Conservation (phyloP, 2,797 vertebrate genomes). For the Clangula hyemalis region DNA sequence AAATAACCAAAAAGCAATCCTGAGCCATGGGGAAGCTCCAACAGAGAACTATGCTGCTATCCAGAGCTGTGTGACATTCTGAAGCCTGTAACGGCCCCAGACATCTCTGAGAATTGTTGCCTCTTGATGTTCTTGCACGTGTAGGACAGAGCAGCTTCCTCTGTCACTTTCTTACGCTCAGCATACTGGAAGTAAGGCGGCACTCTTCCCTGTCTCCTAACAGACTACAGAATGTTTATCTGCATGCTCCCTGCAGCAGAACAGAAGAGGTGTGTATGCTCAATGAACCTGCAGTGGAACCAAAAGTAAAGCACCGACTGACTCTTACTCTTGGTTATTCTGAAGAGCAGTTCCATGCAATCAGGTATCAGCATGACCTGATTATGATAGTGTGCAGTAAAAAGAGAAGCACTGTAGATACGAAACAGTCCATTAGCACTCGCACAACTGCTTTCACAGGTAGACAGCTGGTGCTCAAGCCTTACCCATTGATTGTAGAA, state of each 20-base stretch:
- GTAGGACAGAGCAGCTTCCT: neutral
- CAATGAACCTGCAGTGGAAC: neutral
- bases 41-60: neutral
- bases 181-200: neutral
- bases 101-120: rapidly evolving
- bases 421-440: neutral
- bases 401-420: neutral
- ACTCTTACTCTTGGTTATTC: neutral
- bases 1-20: neutral
- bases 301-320: neutral
- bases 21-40: neutral
- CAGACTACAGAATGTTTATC: neutral
- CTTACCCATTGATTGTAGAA: constrained; percentile 96
- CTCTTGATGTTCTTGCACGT: neutral
- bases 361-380: neutral
- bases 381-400: neutral
- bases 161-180: neutral
- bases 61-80: neutral
- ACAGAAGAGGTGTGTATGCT: neutral
- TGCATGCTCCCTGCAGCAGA: neutral
- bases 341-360: neutral
- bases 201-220: neutral
- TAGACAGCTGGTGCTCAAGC: neutral
- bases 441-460: neutral
- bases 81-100: neutral